Percentiles rank a stretch among this genome's conserved stretches.
Evolutionary conservation across 2,888 invertebrate species (phyloP).

Genomic region (Pollenia griseotomentosa): DNA sequence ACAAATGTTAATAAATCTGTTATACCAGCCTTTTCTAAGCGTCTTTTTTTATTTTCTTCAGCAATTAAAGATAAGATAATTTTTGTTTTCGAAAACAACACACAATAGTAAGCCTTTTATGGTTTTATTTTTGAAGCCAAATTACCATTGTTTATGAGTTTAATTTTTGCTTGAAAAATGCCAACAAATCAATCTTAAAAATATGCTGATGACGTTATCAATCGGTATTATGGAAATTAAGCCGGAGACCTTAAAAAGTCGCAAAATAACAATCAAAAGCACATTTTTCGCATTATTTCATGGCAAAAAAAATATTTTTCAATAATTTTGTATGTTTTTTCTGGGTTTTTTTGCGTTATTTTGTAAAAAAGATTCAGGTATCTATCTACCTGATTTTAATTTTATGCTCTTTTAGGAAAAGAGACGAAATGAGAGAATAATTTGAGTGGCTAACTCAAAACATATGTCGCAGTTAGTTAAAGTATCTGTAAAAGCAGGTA

Average conservation of each 20-base stretch:
- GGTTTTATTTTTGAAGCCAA: constrained; percentile 21
- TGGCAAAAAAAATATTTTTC: no score
- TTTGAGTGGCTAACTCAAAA: neutral
- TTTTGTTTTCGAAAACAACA: constrained; percentile 32
- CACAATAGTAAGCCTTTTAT: neutral
- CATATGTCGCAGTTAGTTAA: constrained; percentile 49
- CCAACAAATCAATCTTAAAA: constrained; percentile 16
- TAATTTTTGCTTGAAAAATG: neutral
- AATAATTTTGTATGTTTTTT: neutral
- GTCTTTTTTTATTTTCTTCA: neutral
- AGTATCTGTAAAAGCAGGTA: constrained; percentile 37
- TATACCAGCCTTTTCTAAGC: neutral
- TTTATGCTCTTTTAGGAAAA: constrained; percentile 27
- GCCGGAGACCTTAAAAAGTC: neutral
- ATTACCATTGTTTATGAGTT: neutral
- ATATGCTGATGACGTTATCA: constrained; percentile 57
- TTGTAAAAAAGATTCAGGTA: constrained; percentile 60
- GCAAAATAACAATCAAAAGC: constrained; percentile 32
- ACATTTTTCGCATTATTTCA: no score
- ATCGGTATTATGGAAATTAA: constrained; percentile 28
- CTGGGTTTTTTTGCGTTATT: constrained; percentile 6
- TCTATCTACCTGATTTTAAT: constrained; percentile 49
- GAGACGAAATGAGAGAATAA: no score
- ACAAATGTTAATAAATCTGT: no score
- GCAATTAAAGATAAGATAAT: constrained; percentile 51